Conservation (phyloP, 2,888 invertebrate genomes). For the Chymomyza amoena region DNA sequence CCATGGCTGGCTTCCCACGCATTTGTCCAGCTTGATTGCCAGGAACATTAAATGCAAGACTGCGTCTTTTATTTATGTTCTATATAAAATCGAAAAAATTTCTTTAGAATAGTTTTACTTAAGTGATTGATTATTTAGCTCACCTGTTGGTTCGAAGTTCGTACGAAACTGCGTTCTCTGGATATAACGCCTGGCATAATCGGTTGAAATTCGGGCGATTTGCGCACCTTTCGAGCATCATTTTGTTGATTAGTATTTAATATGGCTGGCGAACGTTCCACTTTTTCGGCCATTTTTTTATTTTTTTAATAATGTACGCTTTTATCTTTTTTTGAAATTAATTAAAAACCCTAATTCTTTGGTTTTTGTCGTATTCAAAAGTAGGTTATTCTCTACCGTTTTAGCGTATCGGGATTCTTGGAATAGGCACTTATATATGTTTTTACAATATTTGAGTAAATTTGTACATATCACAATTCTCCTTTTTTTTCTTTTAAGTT, state of each 20-base stretch:
- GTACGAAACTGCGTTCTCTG: conserved; percentile 86
- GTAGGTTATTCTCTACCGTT: conserved; percentile 4
- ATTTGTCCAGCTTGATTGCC: conserved; percentile 76
- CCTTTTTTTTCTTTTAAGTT: conserved; percentile 14
- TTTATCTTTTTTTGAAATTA: conserved; percentile 32
- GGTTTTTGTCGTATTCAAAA: conserved; percentile 35
- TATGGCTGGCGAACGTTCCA: conserved; percentile 68
- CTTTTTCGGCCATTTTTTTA: conserved; percentile 76
- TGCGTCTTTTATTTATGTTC: conserved; percentile 85
- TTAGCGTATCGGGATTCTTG: conserved; percentile 32
- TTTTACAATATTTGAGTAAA: conserved; percentile 70
- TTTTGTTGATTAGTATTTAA: conserved; percentile 62
- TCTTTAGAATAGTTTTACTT: not conserved
- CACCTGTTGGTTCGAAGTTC: conserved; percentile 81
- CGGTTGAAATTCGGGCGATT: conserved; percentile 77
- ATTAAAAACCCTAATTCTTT: conserved; percentile 61
- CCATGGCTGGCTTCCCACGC: conserved; percentile 88
- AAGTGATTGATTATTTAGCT: not conserved
- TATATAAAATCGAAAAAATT: conserved; percentile 54
- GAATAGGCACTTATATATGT: conserved; percentile 54
- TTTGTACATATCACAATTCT: conserved; percentile 70
- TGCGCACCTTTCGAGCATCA: conserved; percentile 73
- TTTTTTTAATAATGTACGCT: conserved; percentile 12
- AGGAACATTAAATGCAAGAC: conserved; percentile 84
- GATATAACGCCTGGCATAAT: conserved; percentile 80